phyloP scores from a whole-genome alignment of 1,140 invertebrate genomes.

The Drosophila ohnishii region DNA sequence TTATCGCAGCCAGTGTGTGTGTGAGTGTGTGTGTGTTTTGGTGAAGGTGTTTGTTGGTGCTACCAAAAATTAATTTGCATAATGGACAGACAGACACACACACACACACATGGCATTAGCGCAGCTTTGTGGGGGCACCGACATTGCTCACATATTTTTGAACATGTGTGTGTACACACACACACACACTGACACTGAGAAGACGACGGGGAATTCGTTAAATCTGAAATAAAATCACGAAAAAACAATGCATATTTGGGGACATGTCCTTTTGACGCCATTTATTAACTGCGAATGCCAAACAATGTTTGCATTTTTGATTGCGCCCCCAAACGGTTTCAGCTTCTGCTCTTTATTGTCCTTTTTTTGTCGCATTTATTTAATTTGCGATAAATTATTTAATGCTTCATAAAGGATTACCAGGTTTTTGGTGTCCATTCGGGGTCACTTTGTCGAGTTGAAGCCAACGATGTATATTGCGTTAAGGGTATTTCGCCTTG shows the following conservation, averaged over 20 bases:
- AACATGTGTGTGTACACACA: background rate
- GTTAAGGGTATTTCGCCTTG: background rate
- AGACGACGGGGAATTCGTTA: constrained; percentile 43
- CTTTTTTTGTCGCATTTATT: constrained; percentile 33
- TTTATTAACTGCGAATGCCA: constrained; percentile 57
- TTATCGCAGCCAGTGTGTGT: constrained; percentile 44
- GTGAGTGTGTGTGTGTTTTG: constrained; percentile 17
- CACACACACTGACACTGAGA: background rate
- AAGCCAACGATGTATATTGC: background rate
- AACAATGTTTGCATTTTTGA: constrained; percentile 61
- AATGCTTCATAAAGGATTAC: constrained; percentile 17
- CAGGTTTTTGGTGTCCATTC: background rate
- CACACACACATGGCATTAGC: constrained; percentile 34
- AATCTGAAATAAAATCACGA: constrained; percentile 53
- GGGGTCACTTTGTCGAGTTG: background rate
- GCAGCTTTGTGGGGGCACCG: constrained; percentile 10
- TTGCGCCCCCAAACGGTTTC: constrained; percentile 17
- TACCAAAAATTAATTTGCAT: constrained; percentile 81
- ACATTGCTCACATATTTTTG: constrained; percentile 55
- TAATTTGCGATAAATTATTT: constrained; percentile 36
- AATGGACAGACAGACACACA: constrained; percentile 49
- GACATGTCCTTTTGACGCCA: constrained; percentile 48
- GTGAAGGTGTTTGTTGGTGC: constrained; percentile 57
- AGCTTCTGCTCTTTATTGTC: background rate
- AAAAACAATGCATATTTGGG: constrained; percentile 40